These are phyloP conservation scores for Leptinotarsa defecta DNA, from an alignment of 1,140 invertebrate genomes.

Conservation along the genomic window DNA sequence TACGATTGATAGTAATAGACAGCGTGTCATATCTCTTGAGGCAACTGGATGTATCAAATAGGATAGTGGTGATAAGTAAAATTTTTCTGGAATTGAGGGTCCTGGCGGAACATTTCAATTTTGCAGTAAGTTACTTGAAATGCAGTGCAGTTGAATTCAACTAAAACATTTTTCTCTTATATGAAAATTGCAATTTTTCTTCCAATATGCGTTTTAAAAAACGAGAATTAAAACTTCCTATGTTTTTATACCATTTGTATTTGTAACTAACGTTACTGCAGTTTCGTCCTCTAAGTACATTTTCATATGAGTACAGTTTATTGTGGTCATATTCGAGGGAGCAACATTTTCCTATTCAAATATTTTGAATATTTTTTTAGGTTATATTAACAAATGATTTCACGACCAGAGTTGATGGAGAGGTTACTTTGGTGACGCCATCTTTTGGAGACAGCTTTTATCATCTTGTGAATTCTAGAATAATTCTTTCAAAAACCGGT, in stretches of 20 bases:
- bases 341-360: neutral
- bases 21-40: conserved; percentile 45
- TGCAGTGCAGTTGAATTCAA: neutral
- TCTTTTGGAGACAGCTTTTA: conserved; percentile 45
- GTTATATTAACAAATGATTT: conserved; percentile 62
- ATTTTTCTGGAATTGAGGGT: conserved; percentile 41
- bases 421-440: conserved; percentile 39
- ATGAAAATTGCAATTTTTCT: too few relatives aligned
- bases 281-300: too few relatives aligned
- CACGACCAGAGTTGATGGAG: conserved; percentile 58
- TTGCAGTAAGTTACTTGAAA: conserved; percentile 42
- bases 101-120: conserved; percentile 39
- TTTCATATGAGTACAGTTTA: too few relatives aligned
- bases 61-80: conserved; percentile 40
- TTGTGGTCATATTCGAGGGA: neutral
- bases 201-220: too few relatives aligned
- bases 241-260: too few relatives aligned
- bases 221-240: too few relatives aligned
- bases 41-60: conserved; percentile 36
- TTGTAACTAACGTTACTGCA: too few relatives aligned
- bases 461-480: conserved; percentile 42
- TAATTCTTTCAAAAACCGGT: conserved; percentile 34
- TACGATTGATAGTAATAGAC: conserved; percentile 49
- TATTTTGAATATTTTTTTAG: conserved; percentile 49
- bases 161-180: neutral